Conservation (phyloP, 2,797 vertebrate species). For the Oryzias dopingdopingensis region DNA sequence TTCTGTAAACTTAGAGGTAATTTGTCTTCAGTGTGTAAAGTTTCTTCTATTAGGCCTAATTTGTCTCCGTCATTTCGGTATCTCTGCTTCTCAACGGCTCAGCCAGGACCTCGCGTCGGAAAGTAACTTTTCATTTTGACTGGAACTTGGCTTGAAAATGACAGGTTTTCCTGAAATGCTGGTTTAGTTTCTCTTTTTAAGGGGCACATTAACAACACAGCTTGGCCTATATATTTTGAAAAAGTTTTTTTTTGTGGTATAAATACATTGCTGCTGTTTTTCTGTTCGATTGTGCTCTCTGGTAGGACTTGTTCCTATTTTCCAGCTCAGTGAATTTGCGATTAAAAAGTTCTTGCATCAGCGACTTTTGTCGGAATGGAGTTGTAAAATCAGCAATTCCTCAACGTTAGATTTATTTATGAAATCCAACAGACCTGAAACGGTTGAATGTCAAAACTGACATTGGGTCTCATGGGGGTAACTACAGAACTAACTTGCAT, state of each 20-base stretch:
- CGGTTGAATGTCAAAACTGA: background rate
- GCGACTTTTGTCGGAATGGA: background rate
- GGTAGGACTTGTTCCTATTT: background rate
- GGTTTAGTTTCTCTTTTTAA: too few species aligned
- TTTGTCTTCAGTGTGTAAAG: background rate
- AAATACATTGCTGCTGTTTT: background rate
- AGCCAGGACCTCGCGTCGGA: too few species aligned
- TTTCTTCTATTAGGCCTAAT: background rate
- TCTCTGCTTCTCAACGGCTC: too few species aligned
- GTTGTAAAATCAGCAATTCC: constrained; percentile 10
- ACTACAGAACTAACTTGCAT: background rate
- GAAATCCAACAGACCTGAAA: background rate
- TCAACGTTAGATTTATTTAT: background rate
- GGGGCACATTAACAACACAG: too few species aligned
- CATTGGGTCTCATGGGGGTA: constrained; percentile 2
- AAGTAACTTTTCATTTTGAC: too few species aligned
- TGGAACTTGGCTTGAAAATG: too few species aligned
- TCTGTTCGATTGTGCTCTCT: background rate
- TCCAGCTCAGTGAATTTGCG: background rate
- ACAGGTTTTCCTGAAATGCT: too few species aligned
- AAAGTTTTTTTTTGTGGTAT: too few species aligned
- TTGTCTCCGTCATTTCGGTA: too few species aligned
- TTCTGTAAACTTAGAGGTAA: background rate
- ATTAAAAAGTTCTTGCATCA: background rate
- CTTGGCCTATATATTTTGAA: too few species aligned